A percentile compares a stretch with the other conserved stretches of the same genome.
Conservation (phyloP, 2,888 invertebrate species). For the Pandemis heparana region DNA sequence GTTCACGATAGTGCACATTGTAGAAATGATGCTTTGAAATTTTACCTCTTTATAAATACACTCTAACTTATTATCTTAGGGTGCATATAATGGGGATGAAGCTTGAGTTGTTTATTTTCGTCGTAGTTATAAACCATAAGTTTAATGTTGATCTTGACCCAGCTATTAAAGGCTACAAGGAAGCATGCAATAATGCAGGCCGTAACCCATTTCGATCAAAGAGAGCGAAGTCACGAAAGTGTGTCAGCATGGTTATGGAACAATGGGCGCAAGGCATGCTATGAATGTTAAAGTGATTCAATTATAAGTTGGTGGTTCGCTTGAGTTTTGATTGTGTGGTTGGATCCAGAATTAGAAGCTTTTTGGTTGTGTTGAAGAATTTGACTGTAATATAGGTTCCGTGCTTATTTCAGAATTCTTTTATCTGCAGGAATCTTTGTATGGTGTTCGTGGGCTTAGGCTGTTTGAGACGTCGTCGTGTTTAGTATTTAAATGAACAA, state of each 20-base stretch:
- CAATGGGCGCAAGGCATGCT: slow-evolving; percentile 16
- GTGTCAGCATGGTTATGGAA: slow-evolving; percentile 24
- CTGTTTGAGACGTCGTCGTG: too few species aligned
- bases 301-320: neutral
- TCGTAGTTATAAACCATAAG: neutral
- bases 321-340: neutral
- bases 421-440: too few species aligned
- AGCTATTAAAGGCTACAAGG: slow-evolving; percentile 24
- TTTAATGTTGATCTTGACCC: slow-evolving; percentile 24
- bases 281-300: neutral
- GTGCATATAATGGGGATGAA: neutral
- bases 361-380: neutral
- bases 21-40: neutral
- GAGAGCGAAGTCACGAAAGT: slow-evolving; percentile 11
- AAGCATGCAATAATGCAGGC: slow-evolving; percentile 28
- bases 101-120: neutral
- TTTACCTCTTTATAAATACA: neutral
- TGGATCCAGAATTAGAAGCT: neutral
- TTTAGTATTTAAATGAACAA: too few species aligned
- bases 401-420: too few species aligned
- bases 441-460: too few species aligned
- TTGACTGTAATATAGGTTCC: too few species aligned
- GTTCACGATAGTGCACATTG: neutral
- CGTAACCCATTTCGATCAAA: slow-evolving; percentile 23
- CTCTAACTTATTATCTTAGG: neutral